A percentile compares a stretch with the other conserved stretches of the same genome.
Evolutionary conservation across 37 sponge, comb jelly and placozoan genomes (phyloP).

Genomic region (Mnemiopsis leidyi): DNA sequence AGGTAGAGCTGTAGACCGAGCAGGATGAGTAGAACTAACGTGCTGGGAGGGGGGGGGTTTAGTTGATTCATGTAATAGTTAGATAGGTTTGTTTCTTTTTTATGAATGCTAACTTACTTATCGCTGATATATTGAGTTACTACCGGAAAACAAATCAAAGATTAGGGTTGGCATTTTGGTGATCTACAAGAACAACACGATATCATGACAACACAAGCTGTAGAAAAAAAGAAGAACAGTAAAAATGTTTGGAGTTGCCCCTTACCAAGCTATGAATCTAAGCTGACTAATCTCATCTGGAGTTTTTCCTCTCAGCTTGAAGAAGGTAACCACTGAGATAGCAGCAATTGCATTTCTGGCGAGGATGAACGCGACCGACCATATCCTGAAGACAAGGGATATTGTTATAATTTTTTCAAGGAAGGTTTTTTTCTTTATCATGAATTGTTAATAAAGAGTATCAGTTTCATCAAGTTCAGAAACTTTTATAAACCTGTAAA

Average conservation of each 20-base stretch:
- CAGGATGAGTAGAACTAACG: neutral
- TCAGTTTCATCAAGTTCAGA: no score
- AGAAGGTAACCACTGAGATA: constrained; percentile 29
- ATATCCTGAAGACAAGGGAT: constrained; percentile 43
- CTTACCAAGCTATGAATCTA: constrained; percentile 10
- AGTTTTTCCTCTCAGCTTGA: constrained; percentile 12
- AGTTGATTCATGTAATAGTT: no score
- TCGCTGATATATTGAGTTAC: no score
- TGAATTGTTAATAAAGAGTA: no score
- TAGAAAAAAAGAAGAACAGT: neutral
- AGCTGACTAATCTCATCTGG: constrained; percentile 3
- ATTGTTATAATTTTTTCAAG: no score
- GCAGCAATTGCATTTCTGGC: constrained; percentile 12
- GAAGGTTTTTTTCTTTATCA: no score
- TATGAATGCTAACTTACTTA: no score
- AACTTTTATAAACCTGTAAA: constrained; percentile 25
- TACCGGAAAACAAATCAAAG: no score
- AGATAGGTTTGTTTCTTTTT: no score
- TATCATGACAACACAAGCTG: no score
- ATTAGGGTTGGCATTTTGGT: no score
- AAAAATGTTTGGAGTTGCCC: neutral
- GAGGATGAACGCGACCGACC: constrained; percentile 46
- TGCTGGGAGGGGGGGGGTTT: neutral
- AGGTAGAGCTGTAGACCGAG: constrained; percentile 38
- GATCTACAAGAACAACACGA: no score